phyloP scores from a whole-genome alignment of 2,888 invertebrate genomes.

The Sinodicranocentrus sp. region DNA sequence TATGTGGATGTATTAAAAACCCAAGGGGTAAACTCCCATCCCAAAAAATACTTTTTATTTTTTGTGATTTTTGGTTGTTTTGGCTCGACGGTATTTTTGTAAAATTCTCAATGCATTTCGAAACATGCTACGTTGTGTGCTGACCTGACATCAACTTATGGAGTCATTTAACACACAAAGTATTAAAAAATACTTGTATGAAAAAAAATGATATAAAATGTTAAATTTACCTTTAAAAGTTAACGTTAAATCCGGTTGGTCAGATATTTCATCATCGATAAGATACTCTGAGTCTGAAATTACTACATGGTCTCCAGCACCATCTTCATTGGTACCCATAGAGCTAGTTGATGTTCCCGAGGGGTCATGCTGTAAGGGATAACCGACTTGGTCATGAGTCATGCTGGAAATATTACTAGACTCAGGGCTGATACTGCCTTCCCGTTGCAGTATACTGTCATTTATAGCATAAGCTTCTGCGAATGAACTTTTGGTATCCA shows the following conservation, averaged over 20 bases:
- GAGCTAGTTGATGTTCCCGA: conserved; percentile 62
- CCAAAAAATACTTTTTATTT: too few species aligned
- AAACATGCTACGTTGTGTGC: too few species aligned
- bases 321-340: conserved; percentile 58
- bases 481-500: neutral
- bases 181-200: neutral
- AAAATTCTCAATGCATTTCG: too few species aligned
- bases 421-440: conserved; percentile 13
- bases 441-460: neutral
- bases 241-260: conserved; percentile 91
- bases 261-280: conserved; percentile 93
- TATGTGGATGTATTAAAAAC: too few species aligned
- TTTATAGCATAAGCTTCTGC: neutral
- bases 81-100: too few species aligned
- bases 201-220: too few species aligned
- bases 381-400: neutral
- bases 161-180: too few species aligned
- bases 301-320: conserved; percentile 52
- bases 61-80: too few species aligned
- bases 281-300: conserved; percentile 83
- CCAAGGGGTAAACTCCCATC: too few species aligned
- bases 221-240: conserved; percentile 75
- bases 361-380: conserved; percentile 50
- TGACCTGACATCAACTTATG: too few species aligned
- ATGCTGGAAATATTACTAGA: neutral